Evolutionary conservation across 30 jellyfish, hydroid and myxozoan genomes (phyloP).

Genomic region (Haliclystus octoradiatus): DNA sequence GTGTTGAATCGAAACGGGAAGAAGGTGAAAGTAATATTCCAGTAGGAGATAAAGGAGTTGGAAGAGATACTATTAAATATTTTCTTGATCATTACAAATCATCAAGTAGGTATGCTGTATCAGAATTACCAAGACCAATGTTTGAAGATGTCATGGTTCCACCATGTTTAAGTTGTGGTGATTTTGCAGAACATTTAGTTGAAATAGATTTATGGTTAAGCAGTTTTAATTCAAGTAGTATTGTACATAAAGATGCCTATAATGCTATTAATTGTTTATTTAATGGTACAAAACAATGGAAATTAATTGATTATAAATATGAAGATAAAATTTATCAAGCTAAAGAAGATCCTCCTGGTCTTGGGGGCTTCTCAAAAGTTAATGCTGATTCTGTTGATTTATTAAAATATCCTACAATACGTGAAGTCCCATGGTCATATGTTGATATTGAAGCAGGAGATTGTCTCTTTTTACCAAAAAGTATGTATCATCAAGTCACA

Average conservation of each 20-base stretch:
- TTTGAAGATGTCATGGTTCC: conserved; percentile 57
- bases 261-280: conserved; percentile 70
- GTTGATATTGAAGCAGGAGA: conserved; percentile 58
- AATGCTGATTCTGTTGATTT: conserved; percentile 55
- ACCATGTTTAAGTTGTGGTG: conserved; percentile 69
- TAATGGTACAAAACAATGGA: conserved; percentile 83
- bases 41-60: conserved; percentile 56
- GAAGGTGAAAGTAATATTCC: conserved; percentile 52
- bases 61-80: conserved; percentile 68
- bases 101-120: conserved; percentile 45
- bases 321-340: conserved; percentile 68
- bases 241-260: conserved; percentile 65
- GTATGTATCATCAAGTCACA: conserved; percentile 61
- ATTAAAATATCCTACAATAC: conserved; percentile 49
- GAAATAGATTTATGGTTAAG: conserved; percentile 74
- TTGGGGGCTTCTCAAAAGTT: conserved; percentile 70
- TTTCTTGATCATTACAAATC: conserved; percentile 40
- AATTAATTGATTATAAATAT: conserved; percentile 40
- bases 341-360: conserved; percentile 64
- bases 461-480: conserved; percentile 64
- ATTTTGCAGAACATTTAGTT: conserved; percentile 34
- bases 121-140: conserved; percentile 74
- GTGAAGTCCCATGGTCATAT: conserved; percentile 68
- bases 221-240: conserved; percentile 72
- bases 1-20: conserved; percentile 63